Conservation (phyloP, 1,140 invertebrate genomes). For the Mactra quadrangularis region DNA sequence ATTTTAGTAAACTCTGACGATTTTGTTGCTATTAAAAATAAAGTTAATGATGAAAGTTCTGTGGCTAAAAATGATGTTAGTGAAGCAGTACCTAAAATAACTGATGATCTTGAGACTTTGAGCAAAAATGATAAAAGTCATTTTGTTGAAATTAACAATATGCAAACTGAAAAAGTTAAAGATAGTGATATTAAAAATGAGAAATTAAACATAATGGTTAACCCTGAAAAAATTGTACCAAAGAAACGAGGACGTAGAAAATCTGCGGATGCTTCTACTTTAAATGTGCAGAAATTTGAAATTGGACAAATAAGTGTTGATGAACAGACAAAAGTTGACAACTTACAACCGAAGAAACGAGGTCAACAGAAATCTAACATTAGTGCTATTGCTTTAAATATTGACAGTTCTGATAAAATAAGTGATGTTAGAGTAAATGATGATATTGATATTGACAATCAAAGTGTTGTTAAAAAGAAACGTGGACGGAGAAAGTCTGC, state of each 20-base stretch:
- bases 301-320: neutral
- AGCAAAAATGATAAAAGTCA: too few relatives aligned
- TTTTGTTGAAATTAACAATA: too few relatives aligned
- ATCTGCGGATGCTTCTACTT: constrained; percentile 3
- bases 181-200: too few relatives aligned
- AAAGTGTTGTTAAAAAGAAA: neutral
- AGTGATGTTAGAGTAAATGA: neutral
- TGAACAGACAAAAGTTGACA: neutral
- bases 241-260: neutral
- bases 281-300: constrained; percentile 14
- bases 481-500: constrained; percentile 5
- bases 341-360: neutral
- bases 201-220: neutral
- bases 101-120: neutral
- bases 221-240: neutral
- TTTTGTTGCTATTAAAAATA: neutral
- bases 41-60: neutral
- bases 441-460: neutral
- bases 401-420: too few relatives aligned
- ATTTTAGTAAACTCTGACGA: neutral
- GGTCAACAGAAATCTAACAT: neutral
- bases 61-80: neutral
- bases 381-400: too few relatives aligned
- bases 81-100: neutral
- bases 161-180: too few relatives aligned